Evolutionary conservation across 92 coral and sea anemone genomes (phyloP), one percentile per base, ranked within the genome.

Genomic region (Montipora capitata): DNA sequence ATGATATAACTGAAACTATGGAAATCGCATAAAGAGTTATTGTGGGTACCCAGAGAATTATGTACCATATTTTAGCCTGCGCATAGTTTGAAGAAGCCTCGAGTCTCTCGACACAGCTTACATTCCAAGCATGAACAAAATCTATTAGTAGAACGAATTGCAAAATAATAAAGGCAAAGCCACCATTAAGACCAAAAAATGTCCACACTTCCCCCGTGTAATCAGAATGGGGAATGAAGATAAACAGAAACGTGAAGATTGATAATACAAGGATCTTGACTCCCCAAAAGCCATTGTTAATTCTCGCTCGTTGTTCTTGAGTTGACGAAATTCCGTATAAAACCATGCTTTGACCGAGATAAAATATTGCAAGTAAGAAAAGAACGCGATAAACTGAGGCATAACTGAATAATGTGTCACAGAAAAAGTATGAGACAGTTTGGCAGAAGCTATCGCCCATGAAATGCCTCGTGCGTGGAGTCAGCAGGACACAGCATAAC

Each of bases 141-240:
- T 95, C 98, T 27, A 95, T 93, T 2, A 95, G 77, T 35, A 95
- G 87, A 0, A 95, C 91, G 76, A 93, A 94, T 72, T 98, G 98
- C 40, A 98, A 73, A 14, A 98, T 96, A 18, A 98, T 96, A 73
- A 93, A 98, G 3, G 97, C 96, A 79, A 98, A 98, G 0, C 98
- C 98, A 16, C 99, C 99, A 54, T 98, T 98, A 8, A 98, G 88
- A 38, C 98, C 99, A 66, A 98, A 98, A 83, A 98, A 98, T 63
- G 96, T 91, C 99, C 99, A 98, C 6, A 98, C 92, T 82, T 98
- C 99, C 4, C 99, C 99, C 15, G 96, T 94, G 89, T 96, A 98
- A 59, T 98, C 99, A 15, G 96, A 92, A 70, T 96, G 99, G 5
- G 99, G 99, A 39, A 98, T 86, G 18, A 98, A 82, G 71, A 98